These are phyloP conservation scores for Xiphophorus hellerii DNA, from an alignment of 2,113 vertebrate genomes.

Conservation along the genomic window DNA sequence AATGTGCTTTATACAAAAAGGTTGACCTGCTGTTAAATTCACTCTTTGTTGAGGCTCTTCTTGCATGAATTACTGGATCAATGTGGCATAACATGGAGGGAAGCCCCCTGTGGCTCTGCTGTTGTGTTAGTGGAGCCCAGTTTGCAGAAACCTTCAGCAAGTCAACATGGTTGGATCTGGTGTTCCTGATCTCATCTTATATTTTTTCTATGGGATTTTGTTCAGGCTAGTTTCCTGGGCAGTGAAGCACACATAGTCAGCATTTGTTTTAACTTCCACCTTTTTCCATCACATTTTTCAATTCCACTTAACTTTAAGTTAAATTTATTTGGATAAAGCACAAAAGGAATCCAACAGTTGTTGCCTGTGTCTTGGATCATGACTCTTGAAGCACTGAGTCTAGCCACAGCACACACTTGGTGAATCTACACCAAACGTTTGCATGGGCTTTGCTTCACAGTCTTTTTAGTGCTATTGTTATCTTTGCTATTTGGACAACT, in stretches of 20 bases:
- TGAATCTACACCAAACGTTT: not conserved
- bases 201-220: not conserved
- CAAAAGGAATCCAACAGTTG: not conserved
- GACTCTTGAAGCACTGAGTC: not conserved
- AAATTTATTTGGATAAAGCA: no score
- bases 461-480: not conserved
- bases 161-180: not conserved
- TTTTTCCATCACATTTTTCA: no score
- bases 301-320: no score
- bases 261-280: no score
- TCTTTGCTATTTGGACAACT: no score
- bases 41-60: no score
- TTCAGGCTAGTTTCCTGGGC: not conserved
- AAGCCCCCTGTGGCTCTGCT: not conserved
- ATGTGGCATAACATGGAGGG: no score
- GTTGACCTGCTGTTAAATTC: no score
- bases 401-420: not conserved
- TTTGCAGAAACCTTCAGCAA: not conserved
- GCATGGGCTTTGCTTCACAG: not conserved
- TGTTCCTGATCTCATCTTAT: not conserved
- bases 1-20: no score
- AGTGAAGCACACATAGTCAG: not conserved
- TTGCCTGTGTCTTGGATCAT: not conserved
- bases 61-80: no score
- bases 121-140: not conserved